These are phyloP conservation scores for Hippocampus zosterae DNA, from an alignment of 2,113 vertebrate genomes.

Conservation along the genomic window DNA sequence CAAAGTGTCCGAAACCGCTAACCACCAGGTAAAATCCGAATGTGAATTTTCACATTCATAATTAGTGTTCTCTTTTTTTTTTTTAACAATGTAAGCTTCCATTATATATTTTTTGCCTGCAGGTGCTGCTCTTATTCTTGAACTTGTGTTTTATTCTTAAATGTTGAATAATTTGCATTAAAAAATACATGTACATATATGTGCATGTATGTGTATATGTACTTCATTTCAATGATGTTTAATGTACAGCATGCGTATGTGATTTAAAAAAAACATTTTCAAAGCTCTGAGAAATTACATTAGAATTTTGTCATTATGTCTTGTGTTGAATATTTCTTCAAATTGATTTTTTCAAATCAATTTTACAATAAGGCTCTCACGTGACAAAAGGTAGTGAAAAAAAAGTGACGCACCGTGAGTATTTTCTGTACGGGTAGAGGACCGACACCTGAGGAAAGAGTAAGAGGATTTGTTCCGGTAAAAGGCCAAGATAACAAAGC, in stretches of 20 bases:
- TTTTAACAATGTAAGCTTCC: background rate
- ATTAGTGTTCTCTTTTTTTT: background rate
- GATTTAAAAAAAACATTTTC: too few species aligned
- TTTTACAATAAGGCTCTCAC: background rate
- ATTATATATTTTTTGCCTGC: background rate
- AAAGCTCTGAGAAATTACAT: too few species aligned
- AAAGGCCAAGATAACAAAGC: conserved; percentile 42
- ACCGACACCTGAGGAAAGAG: conserved; percentile 13
- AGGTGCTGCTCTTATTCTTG: background rate
- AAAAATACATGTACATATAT: too few species aligned
- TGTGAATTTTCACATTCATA: background rate
- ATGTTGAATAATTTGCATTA: background rate
- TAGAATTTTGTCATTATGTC: too few species aligned
- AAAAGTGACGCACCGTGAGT: background rate
- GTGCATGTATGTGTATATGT: too few species aligned
- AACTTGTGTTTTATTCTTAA: background rate
- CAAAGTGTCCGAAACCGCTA: conserved; percentile 97
- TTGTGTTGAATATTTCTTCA: too few species aligned
- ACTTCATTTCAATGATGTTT: too few species aligned
- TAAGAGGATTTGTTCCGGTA: conserved; percentile 37
- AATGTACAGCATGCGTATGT: too few species aligned
- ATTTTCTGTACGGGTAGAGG: background rate
- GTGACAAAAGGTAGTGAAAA: background rate
- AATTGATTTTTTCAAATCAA: background rate
- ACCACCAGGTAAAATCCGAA: conserved; percentile 83